phyloP scores from a whole-genome alignment of 2,888 invertebrate genomes.

The Sesia bembeciformis region DNA sequence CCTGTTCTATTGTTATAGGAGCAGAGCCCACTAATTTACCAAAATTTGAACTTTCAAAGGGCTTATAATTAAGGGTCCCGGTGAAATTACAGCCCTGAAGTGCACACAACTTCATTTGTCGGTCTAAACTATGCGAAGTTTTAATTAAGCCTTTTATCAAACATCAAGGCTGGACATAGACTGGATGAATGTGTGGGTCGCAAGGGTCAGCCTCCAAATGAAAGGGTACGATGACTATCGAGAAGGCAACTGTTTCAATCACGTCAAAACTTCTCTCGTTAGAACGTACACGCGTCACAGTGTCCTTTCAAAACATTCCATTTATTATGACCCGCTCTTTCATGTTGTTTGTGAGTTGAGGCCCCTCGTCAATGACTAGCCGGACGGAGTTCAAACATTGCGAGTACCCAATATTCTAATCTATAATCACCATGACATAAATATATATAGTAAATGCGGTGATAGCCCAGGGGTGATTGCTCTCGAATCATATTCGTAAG shows the following conservation, averaged over 20 bases:
- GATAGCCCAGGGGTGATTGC: too few species aligned
- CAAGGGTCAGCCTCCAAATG: slow-evolving; percentile 40
- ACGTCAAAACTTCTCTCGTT: slow-evolving; percentile 54
- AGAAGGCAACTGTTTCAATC: slow-evolving; percentile 51
- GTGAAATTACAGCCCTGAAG: slow-evolving; percentile 8
- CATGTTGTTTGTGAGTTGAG: slow-evolving; percentile 25
- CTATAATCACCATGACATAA: too few species aligned
- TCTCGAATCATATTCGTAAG: too few species aligned
- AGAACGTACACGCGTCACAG: slow-evolving; percentile 38
- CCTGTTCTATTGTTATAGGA: not conserved
- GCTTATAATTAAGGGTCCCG: slow-evolving; percentile 3
- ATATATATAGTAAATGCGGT: too few species aligned
- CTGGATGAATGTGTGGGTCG: slow-evolving; percentile 25
- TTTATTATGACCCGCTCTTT: slow-evolving; percentile 28
- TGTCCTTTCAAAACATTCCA: slow-evolving; percentile 45
- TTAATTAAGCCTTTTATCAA: slow-evolving; percentile 60
- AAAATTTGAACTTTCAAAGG: not conserved
- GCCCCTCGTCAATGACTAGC: slow-evolving; percentile 29
- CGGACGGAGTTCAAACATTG: not conserved
- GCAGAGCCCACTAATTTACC: not conserved
- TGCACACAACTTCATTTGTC: slow-evolving; percentile 22
- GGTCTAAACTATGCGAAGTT: slow-evolving; percentile 44
- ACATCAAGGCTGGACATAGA: slow-evolving; percentile 27
- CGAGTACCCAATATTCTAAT: not conserved
- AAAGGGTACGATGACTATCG: slow-evolving; percentile 61